Evolutionary conservation across 2,888 invertebrate genomes (phyloP), one percentile per base, ranked within the genome.

Genomic region (Antheraea yamamai): DNA sequence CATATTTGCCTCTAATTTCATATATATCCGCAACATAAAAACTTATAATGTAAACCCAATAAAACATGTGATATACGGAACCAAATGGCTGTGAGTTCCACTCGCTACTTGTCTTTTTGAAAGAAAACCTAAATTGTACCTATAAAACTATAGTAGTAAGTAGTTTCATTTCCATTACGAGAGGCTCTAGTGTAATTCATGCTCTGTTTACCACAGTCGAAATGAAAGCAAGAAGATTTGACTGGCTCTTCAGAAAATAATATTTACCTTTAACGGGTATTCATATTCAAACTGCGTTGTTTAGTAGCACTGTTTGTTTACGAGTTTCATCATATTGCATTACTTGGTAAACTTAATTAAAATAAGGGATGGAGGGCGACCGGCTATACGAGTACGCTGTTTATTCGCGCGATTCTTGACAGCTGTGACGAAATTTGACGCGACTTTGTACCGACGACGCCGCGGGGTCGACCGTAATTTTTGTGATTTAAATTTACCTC

Each of bases 311-410:
- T 79, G 86, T 85, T 86, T 86, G 84, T 86, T 87, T 86, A 86
- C 81, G 82, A 83, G 79, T 83, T 84, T 81, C 82, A 87, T 87
- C 84, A 85, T 83, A 82, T 82, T 80, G 79, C 80, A 83, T 82
- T 85, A 83, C 83, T 84, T 83, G 83, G 81, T 58, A 78, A 83
- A 83, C 84, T 87, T 88, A 87, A 88, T 88, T 88, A 88, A 88
- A 87, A 85, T 86, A 87, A 84, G 83, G 85, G 81, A 83, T 81
- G 80, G 80, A 79, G 78, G 79, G 75, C 80, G 81, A 77, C 78
- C 76, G 79, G 79, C 80, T 80, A 81, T 84, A 81, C 39, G 47
- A 47, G 47, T 47, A 47, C 78, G 78, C 77, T 79, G 83, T 83
- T 85, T 83, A 81, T 84, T 84, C 79, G 77, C 79, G 76, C 79